Evolutionary conservation across 30 jellyfish, hydroid and myxozoan genomes (phyloP), one percentile per base, ranked within the genome.

Genomic region (Cassiopea andromeda): DNA sequence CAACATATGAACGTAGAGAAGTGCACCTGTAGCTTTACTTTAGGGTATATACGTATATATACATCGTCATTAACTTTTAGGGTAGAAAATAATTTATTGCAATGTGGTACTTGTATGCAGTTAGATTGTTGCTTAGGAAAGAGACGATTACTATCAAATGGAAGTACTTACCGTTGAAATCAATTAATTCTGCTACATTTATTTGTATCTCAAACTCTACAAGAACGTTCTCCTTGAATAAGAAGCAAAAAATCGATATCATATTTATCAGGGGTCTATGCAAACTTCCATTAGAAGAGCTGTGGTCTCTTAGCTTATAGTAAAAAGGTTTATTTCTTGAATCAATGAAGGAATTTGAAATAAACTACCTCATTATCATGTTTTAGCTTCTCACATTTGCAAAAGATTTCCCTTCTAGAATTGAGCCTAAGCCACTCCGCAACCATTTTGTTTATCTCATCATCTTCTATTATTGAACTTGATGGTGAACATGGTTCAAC

Each of bases 101-200:
- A 27, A 27, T 27, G 38, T 27, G 38, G 38, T 27, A 27, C 38
- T 27, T 27, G 38, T 27, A 27, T 27, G 64, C 64, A 54, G 64
- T 3, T 54, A 54, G 64, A 6, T 3, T 6, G 10, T 54, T 54
- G 7, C 12, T 6, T 10, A 54, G 64, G 64, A 3, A 3, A 54
- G 64, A 54, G 64, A 54, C 7, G 7, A 54, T 54, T 27, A 27
- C 64, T 10, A 3, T 54, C 64, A 54, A 13, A 64, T 64, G 19
- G 38, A 4, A 14, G 73, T 27, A 19, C 79, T 14, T 77, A 87
- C 94, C 94, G 48, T 87, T 67, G 19, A 76, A 75, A 12, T 87
- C 94, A 15, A 87, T 73, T 7, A 87, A 69, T 66, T 87, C 94
- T 16, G 80, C 80, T 0, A 78, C 87, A 77, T 87, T 78, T 47